A percentile compares a stretch with the other conserved stretches of the same genome.
Conservation (phyloP, 2,888 invertebrate species). For the Drosophila algonquin region DNA sequence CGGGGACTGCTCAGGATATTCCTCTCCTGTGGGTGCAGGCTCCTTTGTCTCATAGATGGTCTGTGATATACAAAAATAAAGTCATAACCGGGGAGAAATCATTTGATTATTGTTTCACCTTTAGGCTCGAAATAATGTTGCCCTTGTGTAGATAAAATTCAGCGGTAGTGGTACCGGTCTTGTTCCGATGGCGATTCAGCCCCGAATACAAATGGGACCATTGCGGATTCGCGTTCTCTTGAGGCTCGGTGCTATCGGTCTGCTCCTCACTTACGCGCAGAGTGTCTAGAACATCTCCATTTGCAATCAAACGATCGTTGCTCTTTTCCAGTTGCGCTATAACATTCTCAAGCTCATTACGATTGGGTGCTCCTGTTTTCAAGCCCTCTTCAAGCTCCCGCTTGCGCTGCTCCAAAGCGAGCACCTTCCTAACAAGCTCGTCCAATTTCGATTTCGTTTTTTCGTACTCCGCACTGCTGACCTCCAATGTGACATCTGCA, state of each 20-base stretch:
- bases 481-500: not conserved
- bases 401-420: not conserved
- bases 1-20: conserved; percentile 85
- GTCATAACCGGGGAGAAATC: too few relatives aligned
- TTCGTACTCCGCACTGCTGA: not conserved
- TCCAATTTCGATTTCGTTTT: not conserved
- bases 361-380: not conserved
- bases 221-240: not conserved
- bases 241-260: not conserved
- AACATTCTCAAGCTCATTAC: not conserved
- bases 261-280: conserved; percentile 17
- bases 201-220: conserved; percentile 25
- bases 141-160: conserved; percentile 42
- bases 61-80: not conserved
- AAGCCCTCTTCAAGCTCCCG: not conserved
- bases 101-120: conserved; percentile 7
- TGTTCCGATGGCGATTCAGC: conserved; percentile 38
- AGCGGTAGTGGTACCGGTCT: conserved; percentile 13
- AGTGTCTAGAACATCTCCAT: conserved; percentile 21
- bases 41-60: conserved; percentile 24
- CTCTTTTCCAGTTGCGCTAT: not conserved
- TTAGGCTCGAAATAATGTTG: conserved; percentile 29
- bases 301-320: not conserved
- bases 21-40: conserved; percentile 1
- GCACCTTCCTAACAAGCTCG: not conserved